Percentiles rank a stretch among this genome's conserved stretches.
These are phyloP conservation scores for Coleophora flavipennella DNA, from an alignment of 2,888 invertebrate species.

Conservation along the genomic window DNA sequence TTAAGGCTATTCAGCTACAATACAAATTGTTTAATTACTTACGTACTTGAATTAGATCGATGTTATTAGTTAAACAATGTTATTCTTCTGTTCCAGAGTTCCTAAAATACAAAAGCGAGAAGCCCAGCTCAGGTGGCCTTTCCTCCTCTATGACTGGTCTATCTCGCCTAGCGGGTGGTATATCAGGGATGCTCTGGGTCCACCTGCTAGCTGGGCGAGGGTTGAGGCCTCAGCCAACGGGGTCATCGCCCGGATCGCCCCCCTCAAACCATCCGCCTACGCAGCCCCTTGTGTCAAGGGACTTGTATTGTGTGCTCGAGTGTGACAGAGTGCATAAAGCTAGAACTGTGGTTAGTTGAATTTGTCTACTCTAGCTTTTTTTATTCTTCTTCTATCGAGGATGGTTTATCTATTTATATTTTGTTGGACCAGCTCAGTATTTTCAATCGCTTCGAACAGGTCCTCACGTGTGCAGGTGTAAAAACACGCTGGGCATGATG, in stretches of 20 bases:
- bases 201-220: conserved; percentile 91
- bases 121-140: conserved; percentile 71
- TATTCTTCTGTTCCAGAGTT: conserved; percentile 76
- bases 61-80: neutral
- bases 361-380: neutral
- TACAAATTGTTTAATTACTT: no score
- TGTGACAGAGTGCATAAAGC: conserved; percentile 98
- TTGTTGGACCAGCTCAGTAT: no score
- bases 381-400: no score
- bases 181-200: conserved; percentile 92
- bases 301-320: conserved; percentile 97
- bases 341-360: conserved; percentile 83
- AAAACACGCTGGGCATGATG: no score
- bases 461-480: no score
- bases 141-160: conserved; percentile 72
- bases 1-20: no score
- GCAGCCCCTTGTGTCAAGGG: conserved; percentile 73
- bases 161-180: conserved; percentile 63
- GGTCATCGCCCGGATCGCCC: conserved; percentile 80
- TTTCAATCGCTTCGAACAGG: no score
- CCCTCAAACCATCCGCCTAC: conserved; percentile 74
- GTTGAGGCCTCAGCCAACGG: conserved; percentile 79
- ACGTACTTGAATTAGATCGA: no score
- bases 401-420: no score
- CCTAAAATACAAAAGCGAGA: conserved; percentile 92